Evolutionary conservation across 2,888 invertebrate species (phyloP), one percentile per base, ranked within the genome.

Genomic region (Ectemnius lituratus): DNA sequence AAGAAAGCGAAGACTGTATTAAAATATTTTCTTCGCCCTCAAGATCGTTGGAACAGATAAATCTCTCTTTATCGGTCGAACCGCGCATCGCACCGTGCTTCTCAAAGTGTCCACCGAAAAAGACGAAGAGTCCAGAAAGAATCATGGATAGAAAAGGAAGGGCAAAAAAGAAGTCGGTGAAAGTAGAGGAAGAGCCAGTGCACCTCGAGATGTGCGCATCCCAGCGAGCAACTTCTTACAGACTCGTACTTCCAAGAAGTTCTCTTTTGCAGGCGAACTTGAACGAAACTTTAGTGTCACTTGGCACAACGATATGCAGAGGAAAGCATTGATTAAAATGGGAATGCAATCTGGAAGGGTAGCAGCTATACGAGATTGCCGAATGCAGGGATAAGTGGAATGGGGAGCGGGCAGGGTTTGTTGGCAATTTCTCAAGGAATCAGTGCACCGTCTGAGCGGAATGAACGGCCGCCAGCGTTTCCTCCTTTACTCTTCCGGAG

Each of bases 391-490:
- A 37, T 37, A 37, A 37, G 37, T 37, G 37, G 37, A 37, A 37
- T 37, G 52, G 52, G 47, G 14, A 52, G 52, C 14, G 64, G 67
- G 67, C 59, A 69, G 64, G 76, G 78, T 76, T 85, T 85, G 85
- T 87, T 88, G 88, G 88, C 88, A 87, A 87, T 86, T 87, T 87
- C 86, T 88, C 88, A 88, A 86, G 81, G 88, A 88, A 88, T 88
- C 87, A 88, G 83, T 82, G 84, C 81, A 78, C 79, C 81, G 82
- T 86, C 86, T 84, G 85, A 86, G 86, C 87, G 85, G 88, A 88
- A 86, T 83, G 87, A 83, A 86, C 82, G 80, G 68, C 72, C 67
- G 23, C 61, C 63, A 63, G 68, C 47, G 62, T 63, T 52, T 59
- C 60, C 67, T 46, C 37, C 67, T 49, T 68, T 62, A 62, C 60